A percentile compares a stretch with the other conserved stretches of the same genome.
These are phyloP conservation scores for Hemistola chrysoprasaria DNA, from an alignment of 2,888 invertebrate genomes.

Conservation along the genomic window DNA sequence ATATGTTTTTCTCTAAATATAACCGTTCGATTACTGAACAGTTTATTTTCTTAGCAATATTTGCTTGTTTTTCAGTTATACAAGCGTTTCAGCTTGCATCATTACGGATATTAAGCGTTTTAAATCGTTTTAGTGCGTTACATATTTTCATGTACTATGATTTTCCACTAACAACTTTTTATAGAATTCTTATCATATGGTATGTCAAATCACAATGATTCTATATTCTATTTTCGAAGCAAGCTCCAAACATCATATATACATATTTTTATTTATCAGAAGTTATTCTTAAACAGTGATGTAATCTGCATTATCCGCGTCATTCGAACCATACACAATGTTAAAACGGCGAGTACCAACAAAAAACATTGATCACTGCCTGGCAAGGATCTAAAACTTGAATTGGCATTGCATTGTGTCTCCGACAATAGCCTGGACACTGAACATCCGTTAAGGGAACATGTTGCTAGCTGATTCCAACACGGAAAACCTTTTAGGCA, in stretches of 20 bases:
- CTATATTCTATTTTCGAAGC: too few relatives aligned
- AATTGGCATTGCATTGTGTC: constrained; percentile 56
- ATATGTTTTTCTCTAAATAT: constrained; percentile 40
- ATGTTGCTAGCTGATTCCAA: constrained; percentile 1
- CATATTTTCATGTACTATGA: too few relatives aligned
- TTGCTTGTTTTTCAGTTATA: constrained; percentile 33
- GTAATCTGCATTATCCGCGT: too few relatives aligned
- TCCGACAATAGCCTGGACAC: constrained; percentile 42
- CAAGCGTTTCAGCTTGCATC: constrained; percentile 30
- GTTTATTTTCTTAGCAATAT: constrained; percentile 33
- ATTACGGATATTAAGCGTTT: constrained; percentile 20
- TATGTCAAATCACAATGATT: too few relatives aligned
- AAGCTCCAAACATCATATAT: too few relatives aligned
- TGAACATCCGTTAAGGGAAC: constrained; percentile 38
- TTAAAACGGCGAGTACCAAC: background rate
- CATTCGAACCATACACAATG: too few relatives aligned
- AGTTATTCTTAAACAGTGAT: too few relatives aligned
- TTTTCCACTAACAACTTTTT: too few relatives aligned
- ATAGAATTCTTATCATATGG: too few relatives aligned
- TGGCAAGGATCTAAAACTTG: constrained; percentile 28
- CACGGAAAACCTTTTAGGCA: constrained; percentile 47
- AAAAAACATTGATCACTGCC: constrained; percentile 10
- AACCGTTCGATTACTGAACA: constrained; percentile 28
- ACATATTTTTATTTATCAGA: too few relatives aligned
- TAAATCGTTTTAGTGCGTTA: too few relatives aligned